Evolutionary conservation across 2,888 invertebrate species (phyloP).

Genomic region (Amphimallon solstitiale): DNA sequence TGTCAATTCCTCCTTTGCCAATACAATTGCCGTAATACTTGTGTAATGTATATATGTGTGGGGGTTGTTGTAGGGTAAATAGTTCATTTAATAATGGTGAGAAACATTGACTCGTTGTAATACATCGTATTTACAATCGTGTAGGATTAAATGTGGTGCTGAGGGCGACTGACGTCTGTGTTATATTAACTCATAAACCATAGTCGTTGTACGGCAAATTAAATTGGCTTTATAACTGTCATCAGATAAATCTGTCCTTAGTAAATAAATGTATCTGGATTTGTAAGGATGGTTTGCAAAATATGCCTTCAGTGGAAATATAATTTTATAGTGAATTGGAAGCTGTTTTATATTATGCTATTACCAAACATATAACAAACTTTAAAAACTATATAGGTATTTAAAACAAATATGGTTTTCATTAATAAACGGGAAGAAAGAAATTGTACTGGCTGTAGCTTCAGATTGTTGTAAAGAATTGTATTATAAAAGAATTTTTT

Average conservation of each 20-base stretch:
- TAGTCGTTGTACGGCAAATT: slow-evolving; percentile 3
- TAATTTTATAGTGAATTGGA: too few relatives aligned
- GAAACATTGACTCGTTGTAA: slow-evolving; percentile 41
- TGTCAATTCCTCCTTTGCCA: slow-evolving; percentile 43
- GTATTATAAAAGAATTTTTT: too few relatives aligned
- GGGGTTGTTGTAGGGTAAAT: slow-evolving; percentile 44
- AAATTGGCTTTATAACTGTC: slow-evolving; percentile 27
- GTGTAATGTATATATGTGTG: slow-evolving; percentile 37
- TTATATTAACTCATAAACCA: slow-evolving; percentile 31
- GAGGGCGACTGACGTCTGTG: slow-evolving; percentile 16
- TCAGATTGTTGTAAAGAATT: too few relatives aligned
- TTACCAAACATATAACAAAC: too few relatives aligned
- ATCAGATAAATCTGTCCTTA: neutral
- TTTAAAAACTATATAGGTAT: too few relatives aligned
- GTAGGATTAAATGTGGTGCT: slow-evolving; percentile 22
- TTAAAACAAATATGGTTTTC: too few relatives aligned
- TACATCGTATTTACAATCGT: slow-evolving; percentile 34
- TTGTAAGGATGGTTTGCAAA: too few relatives aligned
- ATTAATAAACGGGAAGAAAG: too few relatives aligned
- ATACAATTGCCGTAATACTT: slow-evolving; percentile 42
- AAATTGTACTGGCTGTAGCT: too few relatives aligned
- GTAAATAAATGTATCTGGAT: too few relatives aligned
- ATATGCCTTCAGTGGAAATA: too few relatives aligned
- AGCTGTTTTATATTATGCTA: too few relatives aligned
- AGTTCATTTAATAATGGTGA: slow-evolving; percentile 48